These are phyloP conservation scores for Aurelia sp. DNA, from an alignment of 30 jellyfish, hydroid and myxozoan genomes.

Conservation along the genomic window DNA sequence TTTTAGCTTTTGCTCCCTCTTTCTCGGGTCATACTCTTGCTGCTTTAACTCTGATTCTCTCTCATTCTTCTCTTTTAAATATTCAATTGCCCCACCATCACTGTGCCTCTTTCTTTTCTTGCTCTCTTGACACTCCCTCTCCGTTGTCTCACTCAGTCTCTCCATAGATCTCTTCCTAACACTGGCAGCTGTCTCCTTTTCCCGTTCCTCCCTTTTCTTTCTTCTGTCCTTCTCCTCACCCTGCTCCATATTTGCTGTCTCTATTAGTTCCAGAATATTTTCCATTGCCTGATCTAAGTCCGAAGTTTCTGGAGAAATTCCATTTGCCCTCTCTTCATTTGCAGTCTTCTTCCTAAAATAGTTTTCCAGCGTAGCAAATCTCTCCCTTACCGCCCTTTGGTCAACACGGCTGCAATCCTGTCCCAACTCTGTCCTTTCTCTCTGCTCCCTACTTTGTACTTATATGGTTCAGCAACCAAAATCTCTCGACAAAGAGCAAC, in stretches of 20 bases:
- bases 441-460: conserved; percentile 3
- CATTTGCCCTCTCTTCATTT: conserved; percentile 5
- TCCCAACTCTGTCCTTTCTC: conserved; percentile 13
- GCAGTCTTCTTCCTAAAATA: background rate
- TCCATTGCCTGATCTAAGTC: conserved; percentile 1
- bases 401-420: conserved; percentile 6
- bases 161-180: no score
- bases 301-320: background rate
- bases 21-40: no score
- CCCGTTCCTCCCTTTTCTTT: background rate
- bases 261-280: conserved; percentile 7
- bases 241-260: background rate
- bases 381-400: conserved; percentile 11
- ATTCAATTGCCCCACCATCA: no score
- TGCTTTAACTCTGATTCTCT: no score
- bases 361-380: background rate
- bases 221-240: no score
- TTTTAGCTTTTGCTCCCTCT: no score
- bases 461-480: conserved; percentile 9
- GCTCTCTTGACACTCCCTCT: no score
- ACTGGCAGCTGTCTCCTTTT: background rate
- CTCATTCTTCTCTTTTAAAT: no score
- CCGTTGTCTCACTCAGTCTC: no score
- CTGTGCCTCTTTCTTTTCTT: no score
- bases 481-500: conserved; percentile 8